These are phyloP conservation scores for Ophion slaviceki DNA, from an alignment of 2,888 invertebrate species.

Conservation along the genomic window DNA sequence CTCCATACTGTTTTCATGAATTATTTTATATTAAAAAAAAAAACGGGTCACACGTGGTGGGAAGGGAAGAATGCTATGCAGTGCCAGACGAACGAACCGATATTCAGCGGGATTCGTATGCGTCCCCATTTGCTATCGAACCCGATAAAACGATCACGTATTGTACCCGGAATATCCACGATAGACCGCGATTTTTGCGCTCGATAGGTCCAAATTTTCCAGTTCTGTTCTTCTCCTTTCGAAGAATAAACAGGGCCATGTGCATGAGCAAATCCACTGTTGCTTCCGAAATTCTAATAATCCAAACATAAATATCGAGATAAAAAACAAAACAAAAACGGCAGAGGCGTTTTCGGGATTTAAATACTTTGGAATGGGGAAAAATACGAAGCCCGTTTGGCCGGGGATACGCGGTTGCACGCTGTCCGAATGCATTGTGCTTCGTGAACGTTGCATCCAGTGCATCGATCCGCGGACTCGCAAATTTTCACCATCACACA, in stretches of 20 bases:
- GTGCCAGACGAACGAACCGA: too few species aligned
- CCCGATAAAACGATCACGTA: too few species aligned
- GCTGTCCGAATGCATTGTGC: constrained; percentile 36
- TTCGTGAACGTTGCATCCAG: constrained; percentile 22
- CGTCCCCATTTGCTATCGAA: too few species aligned
- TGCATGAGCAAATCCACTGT: neutral
- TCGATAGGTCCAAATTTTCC: constrained; percentile 20
- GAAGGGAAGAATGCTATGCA: too few species aligned
- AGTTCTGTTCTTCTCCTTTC: neutral
- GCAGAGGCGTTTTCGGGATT: neutral
- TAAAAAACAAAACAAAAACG: neutral
- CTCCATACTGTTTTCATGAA: too few species aligned
- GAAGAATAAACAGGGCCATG: constrained; percentile 7
- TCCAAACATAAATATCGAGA: neutral
- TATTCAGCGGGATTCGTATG: too few species aligned
- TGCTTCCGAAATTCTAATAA: neutral
- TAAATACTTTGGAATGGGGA: constrained; percentile 19
- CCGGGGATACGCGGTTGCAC: constrained; percentile 22
- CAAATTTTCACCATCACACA: constrained; percentile 48
- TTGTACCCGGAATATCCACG: too few species aligned
- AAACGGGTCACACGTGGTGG: too few species aligned
- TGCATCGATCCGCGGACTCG: constrained; percentile 48
- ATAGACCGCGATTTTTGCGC: neutral
- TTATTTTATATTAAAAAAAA: too few species aligned
- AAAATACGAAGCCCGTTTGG: neutral